phyloP scores from a whole-genome alignment of 2,113 vertebrate genomes.

The Mobula birostris region DNA sequence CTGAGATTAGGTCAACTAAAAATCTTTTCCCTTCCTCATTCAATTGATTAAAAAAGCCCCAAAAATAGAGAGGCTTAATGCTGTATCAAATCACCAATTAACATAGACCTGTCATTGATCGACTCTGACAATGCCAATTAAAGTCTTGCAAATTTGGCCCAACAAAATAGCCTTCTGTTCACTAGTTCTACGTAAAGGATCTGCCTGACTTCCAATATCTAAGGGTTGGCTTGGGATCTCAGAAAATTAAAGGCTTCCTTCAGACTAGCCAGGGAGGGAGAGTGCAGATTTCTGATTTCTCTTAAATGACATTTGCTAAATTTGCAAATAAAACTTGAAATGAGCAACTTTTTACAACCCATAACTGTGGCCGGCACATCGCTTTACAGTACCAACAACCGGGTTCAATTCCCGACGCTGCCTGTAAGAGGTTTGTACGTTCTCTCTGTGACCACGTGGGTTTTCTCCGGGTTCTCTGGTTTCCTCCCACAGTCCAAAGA shows the following conservation, averaged over 20 bases:
- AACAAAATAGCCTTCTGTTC: slow-evolving; percentile 22
- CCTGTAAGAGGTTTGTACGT: too few relatives aligned
- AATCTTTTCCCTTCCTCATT: slow-evolving; percentile 42
- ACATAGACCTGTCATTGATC: slow-evolving; percentile 47
- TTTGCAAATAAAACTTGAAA: neutral
- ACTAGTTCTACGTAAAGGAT: neutral
- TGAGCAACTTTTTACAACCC: too few relatives aligned
- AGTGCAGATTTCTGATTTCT: neutral
- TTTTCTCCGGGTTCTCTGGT: too few relatives aligned
- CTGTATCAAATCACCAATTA: slow-evolving; percentile 46
- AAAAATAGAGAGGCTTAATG: slow-evolving; percentile 46
- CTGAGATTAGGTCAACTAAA: slow-evolving; percentile 45
- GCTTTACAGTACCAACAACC: neutral
- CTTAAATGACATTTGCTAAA: neutral
- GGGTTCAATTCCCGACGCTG: too few relatives aligned
- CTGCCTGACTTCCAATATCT: neutral
- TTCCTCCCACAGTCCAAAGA: too few relatives aligned
- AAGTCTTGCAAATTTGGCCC: slow-evolving; percentile 39
- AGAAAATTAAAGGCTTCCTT: neutral
- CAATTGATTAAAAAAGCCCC: slow-evolving; percentile 45
- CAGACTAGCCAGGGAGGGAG: neutral
- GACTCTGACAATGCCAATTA: slow-evolving; percentile 41
- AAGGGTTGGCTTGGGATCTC: neutral
- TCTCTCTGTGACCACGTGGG: too few relatives aligned
- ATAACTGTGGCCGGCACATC: neutral